Evolutionary conservation across 1,140 invertebrate genomes (phyloP).

Genomic region (Reticulitermes speratus): DNA sequence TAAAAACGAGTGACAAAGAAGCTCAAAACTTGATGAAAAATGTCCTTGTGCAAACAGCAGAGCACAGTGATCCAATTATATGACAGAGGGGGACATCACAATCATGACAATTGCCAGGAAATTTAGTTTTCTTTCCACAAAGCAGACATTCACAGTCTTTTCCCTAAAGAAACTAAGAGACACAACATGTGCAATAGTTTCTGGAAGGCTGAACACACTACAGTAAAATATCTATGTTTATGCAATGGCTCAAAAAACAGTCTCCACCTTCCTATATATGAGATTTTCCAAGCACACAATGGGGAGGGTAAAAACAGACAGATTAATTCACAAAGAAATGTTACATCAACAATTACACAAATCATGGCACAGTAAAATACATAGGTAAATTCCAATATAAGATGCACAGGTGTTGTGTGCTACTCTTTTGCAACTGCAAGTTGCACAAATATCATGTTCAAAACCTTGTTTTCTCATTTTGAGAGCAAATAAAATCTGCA

Average conservation of each 20-base stretch:
- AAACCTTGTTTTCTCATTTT: background rate
- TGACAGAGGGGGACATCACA: background rate
- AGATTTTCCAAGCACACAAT: background rate
- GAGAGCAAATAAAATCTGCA: slow-evolving; percentile 23
- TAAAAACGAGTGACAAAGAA: slow-evolving; percentile 33
- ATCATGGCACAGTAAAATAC: slow-evolving; percentile 27
- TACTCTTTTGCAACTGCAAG: background rate
- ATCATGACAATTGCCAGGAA: background rate
- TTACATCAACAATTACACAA: slow-evolving; percentile 18
- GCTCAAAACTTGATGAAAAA: slow-evolving; percentile 32
- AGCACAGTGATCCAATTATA: slow-evolving; percentile 2
- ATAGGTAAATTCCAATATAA: slow-evolving; percentile 8
- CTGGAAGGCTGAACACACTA: background rate
- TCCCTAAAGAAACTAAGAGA: background rate
- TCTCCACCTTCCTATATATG: background rate
- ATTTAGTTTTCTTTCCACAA: background rate
- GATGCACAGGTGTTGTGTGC: background rate
- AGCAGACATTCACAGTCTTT: background rate
- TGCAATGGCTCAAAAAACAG: background rate
- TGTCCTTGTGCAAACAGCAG: slow-evolving; percentile 29
- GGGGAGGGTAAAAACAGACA: background rate
- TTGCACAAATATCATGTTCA: background rate
- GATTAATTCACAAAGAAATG: background rate
- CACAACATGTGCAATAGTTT: background rate
- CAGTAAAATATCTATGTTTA: slow-evolving; percentile 15